Evolutionary conservation across 1,140 invertebrate genomes (phyloP).

Genomic region (Magallana gigas): DNA sequence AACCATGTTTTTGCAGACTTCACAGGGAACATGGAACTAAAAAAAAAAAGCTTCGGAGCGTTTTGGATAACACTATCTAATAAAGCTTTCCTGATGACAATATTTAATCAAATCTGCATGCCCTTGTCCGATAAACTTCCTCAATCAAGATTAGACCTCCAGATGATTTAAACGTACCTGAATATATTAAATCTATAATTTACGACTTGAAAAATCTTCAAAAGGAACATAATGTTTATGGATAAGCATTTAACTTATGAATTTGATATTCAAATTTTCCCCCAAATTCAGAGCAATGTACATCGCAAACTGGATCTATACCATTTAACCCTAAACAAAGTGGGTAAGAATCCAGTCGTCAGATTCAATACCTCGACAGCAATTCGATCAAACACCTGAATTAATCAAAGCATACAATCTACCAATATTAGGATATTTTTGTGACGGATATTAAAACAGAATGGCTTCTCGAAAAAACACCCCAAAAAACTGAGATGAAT

Average conservation of each 20-base stretch:
- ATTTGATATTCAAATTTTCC: not conserved
- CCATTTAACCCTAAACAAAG: not conserved
- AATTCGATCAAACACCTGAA: not conserved
- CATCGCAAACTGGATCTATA: not conserved
- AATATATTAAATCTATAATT: too few species aligned
- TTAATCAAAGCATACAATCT: not conserved
- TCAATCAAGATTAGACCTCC: too few species aligned
- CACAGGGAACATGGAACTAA: too few species aligned
- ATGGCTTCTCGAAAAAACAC: not conserved
- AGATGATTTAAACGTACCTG: too few species aligned
- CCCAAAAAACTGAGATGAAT: not conserved
- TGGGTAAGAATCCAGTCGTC: not conserved
- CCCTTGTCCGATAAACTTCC: too few species aligned
- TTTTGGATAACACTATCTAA: too few species aligned
- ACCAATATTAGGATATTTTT: not conserved
- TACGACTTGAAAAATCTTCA: too few species aligned
- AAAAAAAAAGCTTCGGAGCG: too few species aligned
- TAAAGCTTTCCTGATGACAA: too few species aligned
- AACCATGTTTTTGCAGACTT: too few species aligned
- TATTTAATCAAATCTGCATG: too few species aligned
- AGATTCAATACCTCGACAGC: not conserved
- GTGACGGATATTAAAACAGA: conserved; percentile 9
- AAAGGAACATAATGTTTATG: too few species aligned
- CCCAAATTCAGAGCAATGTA: not conserved
- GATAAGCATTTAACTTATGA: not conserved